phyloP scores from a whole-genome alignment of 2,113 vertebrate genomes.

The Triplophysa siluroides region DNA sequence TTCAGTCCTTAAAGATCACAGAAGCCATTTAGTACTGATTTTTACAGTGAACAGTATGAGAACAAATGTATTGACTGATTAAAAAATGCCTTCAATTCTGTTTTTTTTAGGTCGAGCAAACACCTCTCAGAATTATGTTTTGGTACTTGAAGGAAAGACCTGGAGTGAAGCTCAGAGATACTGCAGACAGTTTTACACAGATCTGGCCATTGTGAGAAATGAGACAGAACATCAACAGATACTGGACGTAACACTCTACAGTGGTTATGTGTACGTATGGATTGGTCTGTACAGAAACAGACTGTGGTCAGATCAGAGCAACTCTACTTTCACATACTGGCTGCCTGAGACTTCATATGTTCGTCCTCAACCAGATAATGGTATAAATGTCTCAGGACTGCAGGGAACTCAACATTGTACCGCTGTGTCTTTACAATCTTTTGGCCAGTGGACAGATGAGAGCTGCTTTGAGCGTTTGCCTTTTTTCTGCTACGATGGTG shows the following conservation, averaged over 20 bases:
- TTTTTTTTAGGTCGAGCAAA: background rate
- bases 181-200: conserved; percentile 44
- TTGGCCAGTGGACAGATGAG: conserved; percentile 34
- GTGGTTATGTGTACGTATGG: background rate
- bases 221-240: conserved; percentile 12
- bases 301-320: conserved; percentile 23
- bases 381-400: background rate
- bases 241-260: background rate
- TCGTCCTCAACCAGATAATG: background rate
- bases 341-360: background rate
- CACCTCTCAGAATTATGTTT: background rate
- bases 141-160: background rate
- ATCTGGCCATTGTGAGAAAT: conserved; percentile 50
- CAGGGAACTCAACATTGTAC: conserved; percentile 14
- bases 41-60: no score
- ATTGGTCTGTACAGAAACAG: conserved; percentile 8
- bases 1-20: no score
- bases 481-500: conserved; percentile 35
- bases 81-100: no score
- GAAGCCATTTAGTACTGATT: no score
- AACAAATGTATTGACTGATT: no score
- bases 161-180: conserved; percentile 1
- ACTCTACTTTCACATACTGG: conserved; percentile 28
- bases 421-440: conserved; percentile 2
- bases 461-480: conserved; percentile 9